Evolutionary conservation across 1,140 invertebrate genomes (phyloP), one percentile per base, ranked within the genome.

Genomic region (Lasaia peninsularis): DNA sequence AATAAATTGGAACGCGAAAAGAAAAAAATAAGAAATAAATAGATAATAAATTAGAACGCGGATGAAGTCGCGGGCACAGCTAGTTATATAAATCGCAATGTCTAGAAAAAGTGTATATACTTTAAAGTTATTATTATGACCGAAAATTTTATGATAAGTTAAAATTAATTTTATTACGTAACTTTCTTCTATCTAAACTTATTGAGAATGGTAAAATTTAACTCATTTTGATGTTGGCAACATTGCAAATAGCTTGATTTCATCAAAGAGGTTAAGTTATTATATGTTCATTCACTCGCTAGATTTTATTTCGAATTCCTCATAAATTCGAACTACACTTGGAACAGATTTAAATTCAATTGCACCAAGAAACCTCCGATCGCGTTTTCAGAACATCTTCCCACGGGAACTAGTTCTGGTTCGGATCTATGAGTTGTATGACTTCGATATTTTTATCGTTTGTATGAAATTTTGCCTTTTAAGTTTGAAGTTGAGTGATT

Each of bases 311-410:
- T 48, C 20, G 18, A 24, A 48, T 48, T 20, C 18, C 21, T 48
- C 44, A 48, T 21, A 21, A 18, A 48, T 48, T 18, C 18, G 21
- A 48, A 48, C 16, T 44, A 48, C 44, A 48, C 18, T 48, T 48
- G 20, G 44, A 48, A 48, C 20, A 48, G 44, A 48, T 48, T 48
- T 48, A 21, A 48, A 48, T 48, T 48, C 44, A 48, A 48, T 48
- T 48, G 44, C 20, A 48, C 44, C 44, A 21, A 21, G 44, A 21
- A 48, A 21, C 44, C 18, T 21, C 11, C 44, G 44, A 48, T 48
- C 44, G 21, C 44, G 44, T 48, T 18, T 18, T 1, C 18, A 20
- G 10, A 48, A n/a, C 44, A 7, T 21, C 44, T 48, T 48, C 44
- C 44, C 44, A n/a, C 44, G 44, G 20, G 44, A 21, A 7, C 44